phyloP scores from a whole-genome alignment of 2,797 vertebrate species.

The Phoxinus dragarum region DNA sequence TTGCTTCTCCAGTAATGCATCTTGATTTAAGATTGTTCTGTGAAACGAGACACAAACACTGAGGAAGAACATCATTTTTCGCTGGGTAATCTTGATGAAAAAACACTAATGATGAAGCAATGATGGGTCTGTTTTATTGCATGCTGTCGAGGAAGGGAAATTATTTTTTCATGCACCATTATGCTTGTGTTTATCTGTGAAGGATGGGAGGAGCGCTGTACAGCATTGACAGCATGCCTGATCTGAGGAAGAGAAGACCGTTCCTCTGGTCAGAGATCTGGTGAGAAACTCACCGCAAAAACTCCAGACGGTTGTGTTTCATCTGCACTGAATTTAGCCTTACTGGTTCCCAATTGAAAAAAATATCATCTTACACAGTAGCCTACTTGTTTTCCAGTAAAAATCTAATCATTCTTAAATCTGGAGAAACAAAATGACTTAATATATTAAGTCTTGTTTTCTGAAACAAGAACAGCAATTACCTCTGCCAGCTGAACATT shows the following conservation, averaged over 20 bases:
- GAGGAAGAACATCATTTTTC: no score
- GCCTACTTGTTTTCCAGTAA: no score
- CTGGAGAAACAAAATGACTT: no score
- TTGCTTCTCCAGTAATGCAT: no score
- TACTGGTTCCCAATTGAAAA: not conserved
- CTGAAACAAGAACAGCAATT: no score
- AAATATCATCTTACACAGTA: no score
- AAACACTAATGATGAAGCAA: not conserved
- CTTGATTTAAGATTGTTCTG: no score
- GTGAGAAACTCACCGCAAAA: slow-evolving; percentile 76
- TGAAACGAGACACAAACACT: not conserved
- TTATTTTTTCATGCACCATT: not conserved
- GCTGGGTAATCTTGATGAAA: not conserved
- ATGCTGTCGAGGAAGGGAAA: not conserved
- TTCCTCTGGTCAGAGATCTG: slow-evolving; percentile 95
- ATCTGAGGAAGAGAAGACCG: slow-evolving; percentile 96
- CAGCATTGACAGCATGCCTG: slow-evolving; percentile 99
- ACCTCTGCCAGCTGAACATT: no score
- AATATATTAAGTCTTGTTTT: no score
- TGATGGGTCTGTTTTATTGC: slow-evolving; percentile 1
- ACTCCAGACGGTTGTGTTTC: not conserved
- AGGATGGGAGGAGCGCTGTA: slow-evolving; percentile 92
- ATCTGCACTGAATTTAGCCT: not conserved
- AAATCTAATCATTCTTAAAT: no score
- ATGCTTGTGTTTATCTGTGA: not conserved